Evolutionary conservation across 2,888 invertebrate species (phyloP), one percentile per base, ranked within the genome.

Genomic region (Rotaria socialis): DNA sequence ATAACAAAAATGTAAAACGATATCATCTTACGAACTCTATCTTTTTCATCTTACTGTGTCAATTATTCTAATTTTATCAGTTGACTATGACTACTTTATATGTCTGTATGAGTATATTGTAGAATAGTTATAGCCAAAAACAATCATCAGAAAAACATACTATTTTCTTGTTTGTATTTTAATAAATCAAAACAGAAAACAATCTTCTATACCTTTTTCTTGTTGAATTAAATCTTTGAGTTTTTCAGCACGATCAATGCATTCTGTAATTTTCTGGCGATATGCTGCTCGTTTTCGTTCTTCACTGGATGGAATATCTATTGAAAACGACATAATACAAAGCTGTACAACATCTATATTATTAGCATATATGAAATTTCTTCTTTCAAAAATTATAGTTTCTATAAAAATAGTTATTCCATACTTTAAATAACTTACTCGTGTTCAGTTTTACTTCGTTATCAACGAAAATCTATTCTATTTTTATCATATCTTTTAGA

Each of bases 231-330:
- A 47, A 2, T 80, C 47, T 80, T 80, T 80, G 8, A 80, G 11
- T 80, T 80, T 43, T 47, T 80, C 80, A 80, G 80, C 80, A 47
- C 80, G 80, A 47, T 80, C 43, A 22, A 80, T 43, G 22, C 47
- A 80, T 47, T 43, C 43, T 11, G 80, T 80, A 14, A 80, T 80
- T 47, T 47, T 80, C n/a, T 80, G 22, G 47, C 47, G 43, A 80
- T 80, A 80, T n/a, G 80, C 80, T 14, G 11, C 22, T 47, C 80
- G 80, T 80, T 80, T 80, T 80, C 80, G 80, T 47, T 80, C 80
- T 10, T 80, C 80, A n/a, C n/a, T 80, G 3, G 24, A 1, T 24
- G 80, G 43, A 80, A 80, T n/a, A 2, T 24, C 80, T 27, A 67
- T 67, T 7, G 22, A 67, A 67, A 35, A 11, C 14, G 50, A 50